A percentile compares a stretch with the other conserved stretches of the same genome.
Evolutionary conservation across 2,113 vertebrate genomes (phyloP).

Genomic region (Sterrhoptilus dennistouni): DNA sequence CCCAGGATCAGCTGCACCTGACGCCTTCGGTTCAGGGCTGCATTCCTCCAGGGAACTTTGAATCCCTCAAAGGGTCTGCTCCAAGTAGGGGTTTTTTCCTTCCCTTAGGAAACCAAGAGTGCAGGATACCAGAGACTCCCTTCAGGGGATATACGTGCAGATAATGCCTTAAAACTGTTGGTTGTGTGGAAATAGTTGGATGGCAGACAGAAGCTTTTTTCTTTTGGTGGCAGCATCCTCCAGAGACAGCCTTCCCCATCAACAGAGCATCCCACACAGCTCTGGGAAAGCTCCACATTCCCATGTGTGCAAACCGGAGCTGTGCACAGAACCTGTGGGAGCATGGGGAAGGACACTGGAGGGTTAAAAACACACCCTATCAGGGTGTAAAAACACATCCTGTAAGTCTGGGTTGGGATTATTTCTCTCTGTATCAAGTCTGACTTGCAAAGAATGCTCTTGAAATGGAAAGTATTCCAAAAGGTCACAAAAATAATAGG

Average conservation of each 20-base stretch:
- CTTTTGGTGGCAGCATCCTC: not conserved
- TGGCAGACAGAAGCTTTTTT: not conserved
- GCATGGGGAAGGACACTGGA: not conserved
- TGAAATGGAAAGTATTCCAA: not conserved
- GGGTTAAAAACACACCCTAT: not conserved
- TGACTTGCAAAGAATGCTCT: not conserved
- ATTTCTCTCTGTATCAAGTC: not conserved
- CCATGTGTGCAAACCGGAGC: rapidly evolving
- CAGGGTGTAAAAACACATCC: not conserved
- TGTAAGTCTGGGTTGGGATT: not conserved
- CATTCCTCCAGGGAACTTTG: not conserved
- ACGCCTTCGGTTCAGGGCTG: not conserved
- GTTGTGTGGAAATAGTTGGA: not conserved
- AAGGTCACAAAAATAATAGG: constrained; percentile 12
- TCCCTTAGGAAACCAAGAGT: not conserved
- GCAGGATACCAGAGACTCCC: not conserved
- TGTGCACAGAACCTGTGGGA: not conserved
- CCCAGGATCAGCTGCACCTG: constrained; percentile 48
- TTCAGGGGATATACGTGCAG: rapidly evolving
- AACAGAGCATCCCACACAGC: not conserved
- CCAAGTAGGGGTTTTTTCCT: not conserved
- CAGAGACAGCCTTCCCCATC: not conserved
- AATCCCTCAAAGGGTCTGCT: not conserved
- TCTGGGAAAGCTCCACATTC: not conserved
- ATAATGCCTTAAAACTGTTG: not conserved